Base-by-base conservation (phyloP, 2,797 vertebrate genomes). In the Heterohyrax brucei region DNA sequence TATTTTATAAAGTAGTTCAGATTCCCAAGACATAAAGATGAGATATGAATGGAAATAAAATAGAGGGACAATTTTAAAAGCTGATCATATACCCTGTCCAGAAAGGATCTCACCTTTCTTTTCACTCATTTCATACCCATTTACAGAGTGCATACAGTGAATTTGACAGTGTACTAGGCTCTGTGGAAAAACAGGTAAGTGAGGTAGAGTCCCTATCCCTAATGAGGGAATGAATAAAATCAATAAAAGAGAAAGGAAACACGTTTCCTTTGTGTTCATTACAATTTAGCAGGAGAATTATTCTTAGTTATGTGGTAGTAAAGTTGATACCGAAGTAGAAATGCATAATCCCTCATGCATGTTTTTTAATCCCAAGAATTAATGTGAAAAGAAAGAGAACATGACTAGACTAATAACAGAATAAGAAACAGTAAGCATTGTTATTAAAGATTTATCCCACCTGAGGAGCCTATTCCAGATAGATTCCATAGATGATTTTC, bases 321-420 rank as follows among this genome's bases (percentile, higher is more conserved):
- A 97, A 73, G 33, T 85, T 93, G 87, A 76, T 87, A 59, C 62
- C 81, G 89, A 85, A 92, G 75, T 87, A 18, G 44, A 89, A 94
- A 86, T 70, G 19, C 33, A 39, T 68, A 84, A 87, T 93, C 87
- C 39, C 26, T 94, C 48, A 85, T 79, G 88, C 19, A 39, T 70
- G 50, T 70, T 94, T 94, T 95, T 92, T 92, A 92, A 92, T 92
- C 94, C 24, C 5, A 79, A 76, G 56, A 91, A 89, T 50, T 48
- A 86, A 85, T 81, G 14, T 66, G 70, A 70, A 85, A 78, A 84
- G 26, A 89, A 89, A 26, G 53, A 91, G 33, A 82, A 73, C 62
- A 77, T 0, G 12, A 53, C 48, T n/a, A 84, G 56, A 70, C 56
- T 81, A 94, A 89, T 70, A 89, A 88, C 56, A 82, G 78, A 89